Percentiles rank a stretch among this genome's conserved stretches.
Evolutionary conservation across 2,797 vertebrate genomes (phyloP).

Genomic region (Discoglossus pictus): DNA sequence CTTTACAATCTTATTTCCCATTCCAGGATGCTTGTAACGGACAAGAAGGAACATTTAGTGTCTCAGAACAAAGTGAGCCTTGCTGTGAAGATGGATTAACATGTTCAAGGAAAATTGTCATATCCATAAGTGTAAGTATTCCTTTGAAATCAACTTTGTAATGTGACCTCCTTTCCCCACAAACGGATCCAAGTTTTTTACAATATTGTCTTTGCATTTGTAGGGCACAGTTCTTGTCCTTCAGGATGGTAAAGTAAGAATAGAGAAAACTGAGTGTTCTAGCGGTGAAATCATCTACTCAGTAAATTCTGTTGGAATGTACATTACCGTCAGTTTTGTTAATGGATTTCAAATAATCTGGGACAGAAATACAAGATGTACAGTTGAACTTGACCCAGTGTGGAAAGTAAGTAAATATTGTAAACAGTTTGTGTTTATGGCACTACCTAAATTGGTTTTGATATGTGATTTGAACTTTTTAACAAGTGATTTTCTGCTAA

Average conservation of each 20-base stretch:
- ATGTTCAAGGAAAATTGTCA: constrained; percentile 59
- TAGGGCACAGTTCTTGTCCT: constrained; percentile 58
- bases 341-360: constrained; percentile 57
- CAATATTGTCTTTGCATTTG: constrained; percentile 12
- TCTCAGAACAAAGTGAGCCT: constrained; percentile 58
- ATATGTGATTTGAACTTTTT: too few relatives aligned
- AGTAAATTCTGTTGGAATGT: constrained; percentile 57
- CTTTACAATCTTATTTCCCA: not conserved
- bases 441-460: too few relatives aligned
- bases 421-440: not conserved
- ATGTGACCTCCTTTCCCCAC: too few relatives aligned
- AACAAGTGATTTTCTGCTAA: too few relatives aligned
- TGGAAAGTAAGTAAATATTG: constrained; percentile 56
- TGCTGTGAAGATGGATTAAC: constrained; percentile 63
- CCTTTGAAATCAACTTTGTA: not conserved
- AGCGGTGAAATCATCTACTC: constrained; percentile 47
- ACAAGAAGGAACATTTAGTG: constrained; percentile 58
- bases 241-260: constrained; percentile 62
- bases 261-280: constrained; percentile 43
- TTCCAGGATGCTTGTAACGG: constrained; percentile 58
- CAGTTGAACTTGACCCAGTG: constrained; percentile 54
- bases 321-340: constrained; percentile 55
- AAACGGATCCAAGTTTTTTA: too few relatives aligned
- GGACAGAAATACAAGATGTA: constrained; percentile 61
- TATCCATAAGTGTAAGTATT: constrained; percentile 54